phyloP scores from a whole-genome alignment of 2,797 vertebrate species.

The Crocodylus rhombifer region DNA sequence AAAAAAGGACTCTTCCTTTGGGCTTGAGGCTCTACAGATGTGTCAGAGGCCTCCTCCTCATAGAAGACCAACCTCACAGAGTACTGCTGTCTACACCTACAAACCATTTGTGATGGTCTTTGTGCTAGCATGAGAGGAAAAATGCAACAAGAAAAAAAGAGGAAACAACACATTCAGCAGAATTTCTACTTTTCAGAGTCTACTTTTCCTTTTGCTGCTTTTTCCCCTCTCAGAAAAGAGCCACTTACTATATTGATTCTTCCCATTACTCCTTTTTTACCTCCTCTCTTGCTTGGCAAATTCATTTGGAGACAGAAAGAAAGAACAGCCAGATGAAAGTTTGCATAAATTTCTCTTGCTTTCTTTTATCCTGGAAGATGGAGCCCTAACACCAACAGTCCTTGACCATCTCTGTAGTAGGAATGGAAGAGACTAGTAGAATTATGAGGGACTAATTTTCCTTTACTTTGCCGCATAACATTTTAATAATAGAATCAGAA shows the following conservation, averaged over 20 bases:
- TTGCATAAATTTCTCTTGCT: neutral
- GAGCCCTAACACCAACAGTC: neutral
- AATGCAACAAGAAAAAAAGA: neutral
- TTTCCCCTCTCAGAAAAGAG: fast-evolving
- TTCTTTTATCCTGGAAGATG: neutral
- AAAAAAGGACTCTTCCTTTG: fast-evolving
- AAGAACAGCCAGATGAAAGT: fast-evolving
- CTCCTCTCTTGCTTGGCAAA: neutral
- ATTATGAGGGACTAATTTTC: neutral
- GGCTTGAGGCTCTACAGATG: neutral
- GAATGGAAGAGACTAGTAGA: neutral
- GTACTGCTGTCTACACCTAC: neutral
- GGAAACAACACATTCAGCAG: neutral
- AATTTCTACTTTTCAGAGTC: neutral
- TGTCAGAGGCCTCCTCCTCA: neutral
- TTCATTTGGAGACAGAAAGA: neutral
- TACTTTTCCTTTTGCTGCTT: neutral
- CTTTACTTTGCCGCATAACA: neutral
- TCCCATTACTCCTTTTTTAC: neutral
- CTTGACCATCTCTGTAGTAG: neutral
- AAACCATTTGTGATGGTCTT: fast-evolving
- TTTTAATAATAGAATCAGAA: neutral
- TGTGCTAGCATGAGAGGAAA: neutral
- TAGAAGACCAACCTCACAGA: neutral
- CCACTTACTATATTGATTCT: neutral